Evolutionary conservation across 2,113 vertebrate genomes (phyloP).

Genomic region (Atrichornis clamosus): DNA sequence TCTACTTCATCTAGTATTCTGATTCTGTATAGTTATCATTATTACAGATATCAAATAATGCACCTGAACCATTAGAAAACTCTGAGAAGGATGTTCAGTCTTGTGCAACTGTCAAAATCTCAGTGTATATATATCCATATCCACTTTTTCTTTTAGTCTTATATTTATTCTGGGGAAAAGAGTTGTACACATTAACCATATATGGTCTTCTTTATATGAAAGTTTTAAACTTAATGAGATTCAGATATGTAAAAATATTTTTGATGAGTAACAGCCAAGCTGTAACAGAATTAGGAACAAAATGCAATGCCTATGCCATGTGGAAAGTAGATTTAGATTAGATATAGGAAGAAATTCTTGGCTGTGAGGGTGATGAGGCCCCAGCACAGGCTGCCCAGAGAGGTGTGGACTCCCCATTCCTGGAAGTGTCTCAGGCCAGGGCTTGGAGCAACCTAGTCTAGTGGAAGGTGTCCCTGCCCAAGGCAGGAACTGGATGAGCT

Average conservation of each 20-base stretch:
- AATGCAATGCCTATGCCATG: background rate
- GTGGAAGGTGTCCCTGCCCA: background rate
- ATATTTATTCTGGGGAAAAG: background rate
- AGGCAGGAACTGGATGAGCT: background rate
- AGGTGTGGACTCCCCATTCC: background rate
- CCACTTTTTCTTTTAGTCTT: background rate
- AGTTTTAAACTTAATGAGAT: background rate
- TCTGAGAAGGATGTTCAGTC: background rate
- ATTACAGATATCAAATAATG: background rate
- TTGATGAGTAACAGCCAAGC: background rate
- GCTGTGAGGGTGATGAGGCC: background rate
- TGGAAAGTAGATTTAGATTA: background rate
- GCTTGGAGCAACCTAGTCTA: background rate
- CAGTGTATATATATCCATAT: background rate
- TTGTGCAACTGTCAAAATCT: background rate
- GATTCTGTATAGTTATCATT: background rate
- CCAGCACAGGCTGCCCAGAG: background rate
- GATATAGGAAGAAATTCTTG: background rate
- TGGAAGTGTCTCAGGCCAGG: background rate
- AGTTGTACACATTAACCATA: background rate
- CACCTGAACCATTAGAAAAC: background rate
- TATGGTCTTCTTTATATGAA: background rate
- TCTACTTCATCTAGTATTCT: background rate
- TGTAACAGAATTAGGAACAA: background rate
- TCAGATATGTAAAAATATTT: constrained; percentile 1